Evolutionary conservation across 2,113 vertebrate genomes (phyloP).

Genomic region (Nycticebus coucang): DNA sequence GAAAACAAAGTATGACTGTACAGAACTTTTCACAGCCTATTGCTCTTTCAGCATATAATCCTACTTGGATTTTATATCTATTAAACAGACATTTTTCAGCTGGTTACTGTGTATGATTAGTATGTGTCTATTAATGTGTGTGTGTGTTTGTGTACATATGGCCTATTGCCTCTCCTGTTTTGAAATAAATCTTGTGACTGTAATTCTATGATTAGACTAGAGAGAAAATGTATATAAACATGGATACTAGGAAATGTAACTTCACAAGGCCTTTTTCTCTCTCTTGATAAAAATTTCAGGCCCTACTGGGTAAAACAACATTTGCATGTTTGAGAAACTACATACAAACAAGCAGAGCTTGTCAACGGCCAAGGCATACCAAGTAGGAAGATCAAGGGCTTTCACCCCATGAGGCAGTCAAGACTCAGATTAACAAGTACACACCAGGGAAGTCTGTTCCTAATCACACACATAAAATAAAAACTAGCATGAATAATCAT

Average conservation of each 20-base stretch:
- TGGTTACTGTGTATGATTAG: background rate
- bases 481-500: slow-evolving; percentile 37
- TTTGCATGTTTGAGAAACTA: slow-evolving; percentile 70
- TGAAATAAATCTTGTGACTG: background rate
- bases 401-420: slow-evolving; percentile 49
- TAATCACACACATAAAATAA: slow-evolving; percentile 66
- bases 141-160: background rate
- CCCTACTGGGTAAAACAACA: slow-evolving; percentile 53
- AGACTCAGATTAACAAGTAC: slow-evolving; percentile 55
- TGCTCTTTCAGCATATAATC: background rate
- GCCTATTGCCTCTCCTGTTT: background rate
- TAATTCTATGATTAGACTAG: background rate
- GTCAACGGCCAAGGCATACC: slow-evolving; percentile 63
- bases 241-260: slow-evolving; percentile 38
- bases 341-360: slow-evolving; percentile 66
- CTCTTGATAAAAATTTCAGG: slow-evolving; percentile 46
- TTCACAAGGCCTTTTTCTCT: slow-evolving; percentile 1
- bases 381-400: slow-evolving; percentile 75
- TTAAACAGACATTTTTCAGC: background rate
- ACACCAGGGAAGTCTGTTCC: slow-evolving; percentile 61
- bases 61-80: background rate
- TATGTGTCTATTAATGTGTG: background rate
- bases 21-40: background rate
- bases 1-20: background rate
- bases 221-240: slow-evolving; percentile 33